Percentiles rank a stretch among this genome's conserved stretches.
Conservation (phyloP, 1,140 invertebrate genomes). For the Sinella curviseta region DNA sequence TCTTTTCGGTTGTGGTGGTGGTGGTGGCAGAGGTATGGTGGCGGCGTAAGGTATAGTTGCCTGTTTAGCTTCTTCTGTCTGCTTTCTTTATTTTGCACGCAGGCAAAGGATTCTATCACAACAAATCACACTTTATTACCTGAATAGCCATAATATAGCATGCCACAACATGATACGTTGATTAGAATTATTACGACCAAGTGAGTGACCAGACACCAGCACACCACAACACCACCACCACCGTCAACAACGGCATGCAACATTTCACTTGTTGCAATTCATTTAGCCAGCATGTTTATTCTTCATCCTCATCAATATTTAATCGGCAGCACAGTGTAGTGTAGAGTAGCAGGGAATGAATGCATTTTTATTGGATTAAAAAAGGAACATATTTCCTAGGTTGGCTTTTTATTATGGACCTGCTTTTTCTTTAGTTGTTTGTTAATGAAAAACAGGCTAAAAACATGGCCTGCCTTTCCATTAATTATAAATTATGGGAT, state of each 20-base stretch:
- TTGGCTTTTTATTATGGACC: not conserved
- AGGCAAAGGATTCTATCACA: not conserved
- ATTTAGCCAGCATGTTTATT: too few species aligned
- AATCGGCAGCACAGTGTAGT: too few species aligned
- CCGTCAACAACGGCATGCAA: not conserved
- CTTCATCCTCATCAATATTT: too few species aligned
- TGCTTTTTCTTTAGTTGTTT: not conserved
- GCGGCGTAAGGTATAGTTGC: too few species aligned
- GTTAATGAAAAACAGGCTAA: not conserved
- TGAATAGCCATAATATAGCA: too few species aligned
- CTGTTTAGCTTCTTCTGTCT: too few species aligned
- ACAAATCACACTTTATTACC: constrained; percentile 22
- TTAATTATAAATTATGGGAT: constrained; percentile 26
- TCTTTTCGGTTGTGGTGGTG: too few species aligned
- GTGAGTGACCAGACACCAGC: not conserved
- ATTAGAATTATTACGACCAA: not conserved
- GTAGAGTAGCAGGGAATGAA: too few species aligned
- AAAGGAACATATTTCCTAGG: too few species aligned
- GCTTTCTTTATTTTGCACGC: too few species aligned
- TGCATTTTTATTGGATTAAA: too few species aligned
- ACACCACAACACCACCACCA: not conserved
- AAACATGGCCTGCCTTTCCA: not conserved
- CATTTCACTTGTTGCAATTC: not conserved
- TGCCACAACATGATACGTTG: not conserved
- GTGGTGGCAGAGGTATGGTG: too few species aligned